Evolutionary conservation across 2,888 invertebrate species (phyloP), one percentile per base, ranked within the genome.

Genomic region (Drosophila neonasuta): DNA sequence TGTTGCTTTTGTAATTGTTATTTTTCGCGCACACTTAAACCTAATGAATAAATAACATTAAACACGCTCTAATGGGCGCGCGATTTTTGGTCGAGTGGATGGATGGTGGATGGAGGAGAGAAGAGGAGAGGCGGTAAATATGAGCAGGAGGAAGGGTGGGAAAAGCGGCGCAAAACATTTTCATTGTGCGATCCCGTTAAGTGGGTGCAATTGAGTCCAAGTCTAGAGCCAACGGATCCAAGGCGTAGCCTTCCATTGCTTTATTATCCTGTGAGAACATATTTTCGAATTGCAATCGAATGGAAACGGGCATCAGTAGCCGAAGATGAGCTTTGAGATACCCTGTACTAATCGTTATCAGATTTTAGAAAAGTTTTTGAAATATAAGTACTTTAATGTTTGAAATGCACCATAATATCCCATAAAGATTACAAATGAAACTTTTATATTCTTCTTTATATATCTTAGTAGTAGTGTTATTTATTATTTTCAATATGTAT

Each of bases 21-120:
- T 84, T 85, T 85, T 80, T 85, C 79, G 87, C 72, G 78, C 79
- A 82, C 78, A 78, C 87, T 86, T 83, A 77, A 86, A 77, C 82
- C 77, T 87, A 87, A 87, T 87, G 86, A 87, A 88, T 88, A 87
- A 87, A 87, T 88, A 87, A 88, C 86, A 87, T 87, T 88, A 87
- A 87, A 77, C 80, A 83, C 84, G 87, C 88, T 77, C 84, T 84
- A 88, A 87, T 87, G 84, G 82, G 70, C 77, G 67, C 73, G 72
- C 73, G 70, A 77, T 72, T 80, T 77, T 66, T 73, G 71, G 46
- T 52, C 54, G 63, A 79, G 77, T 73, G 65, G 58, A 34, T 46
- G 50, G 45, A 41, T 32, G 7, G 65, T 29, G 17, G 58, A 11
- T 11, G n/a, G 52, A 15, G n/a, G 55, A 6, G 24, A 29, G 11